Base-by-base conservation (phyloP, 2,888 invertebrate species). In the Drosophila multiciliata region DNA sequence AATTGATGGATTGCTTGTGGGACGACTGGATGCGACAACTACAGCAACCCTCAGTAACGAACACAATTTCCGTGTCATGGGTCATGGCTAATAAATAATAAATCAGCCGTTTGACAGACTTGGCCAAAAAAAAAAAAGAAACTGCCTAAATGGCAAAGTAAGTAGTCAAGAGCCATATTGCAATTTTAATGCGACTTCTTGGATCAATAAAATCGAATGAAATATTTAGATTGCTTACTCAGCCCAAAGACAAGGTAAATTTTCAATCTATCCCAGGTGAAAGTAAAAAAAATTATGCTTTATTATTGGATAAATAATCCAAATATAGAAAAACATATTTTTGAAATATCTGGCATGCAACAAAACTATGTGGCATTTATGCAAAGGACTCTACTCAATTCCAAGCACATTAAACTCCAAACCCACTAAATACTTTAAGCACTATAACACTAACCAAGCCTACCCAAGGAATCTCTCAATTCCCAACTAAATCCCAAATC, bases 1-100 rank as follows among this genome's bases (percentile, higher is more conserved):
- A 85, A 88, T 83, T 88, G 88, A 88, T 88, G 83, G 87, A 88
- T 87, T 83, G 78, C 71, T 71, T 73, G 73, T 66, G 68, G 35
- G 50, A 29, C 26, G 20, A 23, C 60, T n/a, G 12, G 20, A 26
- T 29, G 50, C 17, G 17, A 42, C 62, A 33, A 50, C 32, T 36
- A 35, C 17, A 7, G 42, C 68, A 45, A 68, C 40, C 64, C 63
- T 60, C 65, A 50, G 64, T 49, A 40, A 61, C 53, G 48, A 15
- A 45, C 45, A 45, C 45, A 15, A 23, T 45, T 45, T 67, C 33
- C n/a, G 60, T 55, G 61, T 66, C 40, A 26, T 68, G 42, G 66
- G 40, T 71, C 66, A 50, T 35, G 50, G 48, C 72, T 78, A 78
- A 83, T 82, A 82, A 83, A 82, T 82, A 82, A 82, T 82, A 83